phyloP scores from a whole-genome alignment of 2,888 invertebrate species.

The Pantelozetes paolii region DNA sequence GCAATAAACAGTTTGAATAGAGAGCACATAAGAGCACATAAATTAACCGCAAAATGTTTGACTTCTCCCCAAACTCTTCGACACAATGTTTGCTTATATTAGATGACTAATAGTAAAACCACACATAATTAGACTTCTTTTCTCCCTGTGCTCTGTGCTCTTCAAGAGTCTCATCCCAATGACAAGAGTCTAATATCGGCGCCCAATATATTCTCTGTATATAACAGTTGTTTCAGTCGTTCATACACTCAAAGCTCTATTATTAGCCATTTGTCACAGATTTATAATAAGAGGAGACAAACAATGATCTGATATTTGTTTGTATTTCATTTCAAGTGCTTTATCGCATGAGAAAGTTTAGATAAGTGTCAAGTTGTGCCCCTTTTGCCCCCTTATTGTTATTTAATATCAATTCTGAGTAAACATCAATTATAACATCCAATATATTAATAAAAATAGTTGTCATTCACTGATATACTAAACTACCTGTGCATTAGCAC shows the following conservation, averaged over 20 bases:
- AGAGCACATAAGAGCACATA: constrained; percentile 12
- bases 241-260: neutral
- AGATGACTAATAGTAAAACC: constrained; percentile 21
- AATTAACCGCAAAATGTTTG: constrained; percentile 30
- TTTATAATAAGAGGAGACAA: constrained; percentile 6
- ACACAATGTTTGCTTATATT: constrained; percentile 15
- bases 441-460: too few relatives aligned
- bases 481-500: neutral
- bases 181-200: constrained; percentile 7
- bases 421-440: neutral
- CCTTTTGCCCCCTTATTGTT: neutral
- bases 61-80: constrained; percentile 13
- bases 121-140: constrained; percentile 9
- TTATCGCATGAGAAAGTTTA: constrained; percentile 21
- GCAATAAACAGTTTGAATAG: neutral
- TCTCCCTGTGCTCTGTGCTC: neutral
- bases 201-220: neutral
- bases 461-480: neutral
- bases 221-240: constrained; percentile 3
- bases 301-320: constrained; percentile 11
- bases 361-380: constrained; percentile 4
- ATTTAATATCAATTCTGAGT: neutral
- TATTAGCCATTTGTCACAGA: constrained; percentile 8
- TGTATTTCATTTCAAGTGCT: constrained; percentile 2
- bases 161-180: constrained; percentile 20